Evolutionary conservation across 35 echinoderm and acorn worm genomes (phyloP), one percentile per base, ranked within the genome.

Genomic region (Apostichopus japonicus): DNA sequence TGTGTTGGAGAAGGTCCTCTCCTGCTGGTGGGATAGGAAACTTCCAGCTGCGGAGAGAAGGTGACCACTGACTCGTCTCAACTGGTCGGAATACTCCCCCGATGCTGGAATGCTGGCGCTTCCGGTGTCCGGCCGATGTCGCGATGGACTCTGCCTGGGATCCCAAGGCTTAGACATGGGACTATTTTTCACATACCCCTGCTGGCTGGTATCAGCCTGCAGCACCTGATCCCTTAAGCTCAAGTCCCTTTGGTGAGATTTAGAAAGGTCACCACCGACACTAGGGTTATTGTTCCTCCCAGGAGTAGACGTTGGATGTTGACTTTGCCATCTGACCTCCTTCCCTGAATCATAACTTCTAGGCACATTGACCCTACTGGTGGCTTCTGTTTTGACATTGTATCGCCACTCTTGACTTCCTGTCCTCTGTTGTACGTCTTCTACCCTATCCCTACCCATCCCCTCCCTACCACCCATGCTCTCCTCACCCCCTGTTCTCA

Each of bases 41-140:
- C 21, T 61, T 19, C 56, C 59, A n/a, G 23, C 23, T 13, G 15
- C 10, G 54, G 59, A 53, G 8, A 89, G 61, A 33, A 89, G 8
- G 54, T 73, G 86, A 72, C 86, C 51, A n/a, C 86, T 89, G 25
- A 63, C 86, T 1, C 63, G 59, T 7, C 86, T 59, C 21, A 89
- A 63, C 86, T 89, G 86, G 24, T 72, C 21, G 0, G 86, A 89
- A 73, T 89, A 89, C 24, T 89, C 86, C 0, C 13, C 86, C 6
- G 86, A 89, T 24, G 86, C 86, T 5, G 63, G 86, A 1, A 19
- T 1, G 16, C 86, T 72, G 24, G 86, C 17, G 17, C 51, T 51
- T 17, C 2, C 14, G 33, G 24, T 3, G 1, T 73, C 44, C 11
- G 86, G 11, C 1, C n/a, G n/a, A 13, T 61, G 27, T 53, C 61